A percentile compares a stretch with the other conserved stretches of the same genome.
These are phyloP conservation scores for Malachius bipustulatus DNA, from an alignment of 2,888 invertebrate species.

Conservation along the genomic window DNA sequence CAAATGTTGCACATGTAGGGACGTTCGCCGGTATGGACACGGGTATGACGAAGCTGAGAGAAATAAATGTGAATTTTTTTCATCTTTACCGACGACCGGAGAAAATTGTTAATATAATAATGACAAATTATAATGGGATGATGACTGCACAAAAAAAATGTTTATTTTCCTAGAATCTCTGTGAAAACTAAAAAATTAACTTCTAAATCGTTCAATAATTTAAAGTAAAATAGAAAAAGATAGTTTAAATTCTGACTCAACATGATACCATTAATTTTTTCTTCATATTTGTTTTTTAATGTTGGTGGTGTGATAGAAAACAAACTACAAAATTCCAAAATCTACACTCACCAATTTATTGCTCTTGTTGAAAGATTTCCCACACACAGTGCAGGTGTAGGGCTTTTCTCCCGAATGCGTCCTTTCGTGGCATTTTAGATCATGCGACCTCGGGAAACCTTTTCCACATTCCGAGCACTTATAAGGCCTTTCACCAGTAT, in stretches of 20 bases:
- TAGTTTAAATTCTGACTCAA: too few species aligned
- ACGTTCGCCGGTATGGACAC: conserved; percentile 38
- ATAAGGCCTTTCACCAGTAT: conserved; percentile 37
- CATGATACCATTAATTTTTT: too few species aligned
- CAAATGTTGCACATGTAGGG: conserved; percentile 37
- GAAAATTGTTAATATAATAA: neutral
- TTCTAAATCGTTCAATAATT: too few species aligned
- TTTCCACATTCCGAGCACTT: conserved; percentile 36
- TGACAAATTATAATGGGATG: neutral
- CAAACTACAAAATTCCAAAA: too few species aligned
- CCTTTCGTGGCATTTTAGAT: conserved; percentile 37
- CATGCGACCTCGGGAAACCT: conserved; percentile 38
- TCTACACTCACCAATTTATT: conserved; percentile 35
- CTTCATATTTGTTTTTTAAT: too few species aligned
- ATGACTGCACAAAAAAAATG: neutral
- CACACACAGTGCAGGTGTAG: conserved; percentile 36
- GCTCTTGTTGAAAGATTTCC: conserved; percentile 38
- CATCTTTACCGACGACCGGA: too few species aligned
- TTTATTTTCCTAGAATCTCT: too few species aligned
- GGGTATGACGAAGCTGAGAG: conserved; percentile 34
- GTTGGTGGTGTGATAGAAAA: too few species aligned
- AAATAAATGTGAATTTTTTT: conserved; percentile 9
- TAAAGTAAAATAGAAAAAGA: too few species aligned
- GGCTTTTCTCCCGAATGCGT: conserved; percentile 39
- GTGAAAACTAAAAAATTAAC: too few species aligned